phyloP scores from a whole-genome alignment of 2,797 vertebrate genomes.

The Myotis planiceps region DNA sequence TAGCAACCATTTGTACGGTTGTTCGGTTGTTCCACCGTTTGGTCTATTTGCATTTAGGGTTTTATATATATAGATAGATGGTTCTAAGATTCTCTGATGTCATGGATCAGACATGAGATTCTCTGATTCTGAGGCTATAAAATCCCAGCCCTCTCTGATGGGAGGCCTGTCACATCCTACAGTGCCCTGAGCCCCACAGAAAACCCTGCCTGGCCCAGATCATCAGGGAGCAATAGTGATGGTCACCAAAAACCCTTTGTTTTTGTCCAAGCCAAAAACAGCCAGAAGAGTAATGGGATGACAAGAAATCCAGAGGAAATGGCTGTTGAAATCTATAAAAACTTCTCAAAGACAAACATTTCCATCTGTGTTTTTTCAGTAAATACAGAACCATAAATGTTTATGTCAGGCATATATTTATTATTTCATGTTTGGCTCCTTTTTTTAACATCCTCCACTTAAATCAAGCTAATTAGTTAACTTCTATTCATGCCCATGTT shows the following conservation, averaged over 20 bases:
- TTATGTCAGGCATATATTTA: conserved; percentile 48
- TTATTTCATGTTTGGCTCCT: not conserved
- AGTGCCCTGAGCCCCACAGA: not conserved
- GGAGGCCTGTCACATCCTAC: not conserved
- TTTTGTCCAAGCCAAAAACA: not conserved
- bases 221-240: not conserved
- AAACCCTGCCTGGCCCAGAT: not conserved
- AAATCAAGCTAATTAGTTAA: conserved; percentile 58
- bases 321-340: conserved; percentile 78
- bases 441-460: not conserved
- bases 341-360: conserved; percentile 77
- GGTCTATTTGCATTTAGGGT: too few relatives aligned
- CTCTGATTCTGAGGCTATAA: not conserved
- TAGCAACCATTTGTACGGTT: too few relatives aligned
- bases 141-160: not conserved
- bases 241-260: not conserved
- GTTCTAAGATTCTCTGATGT: not conserved
- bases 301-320: conserved; percentile 76
- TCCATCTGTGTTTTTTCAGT: conserved; percentile 78
- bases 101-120: not conserved
- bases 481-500: not conserved
- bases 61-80: too few relatives aligned
- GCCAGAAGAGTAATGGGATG: conserved; percentile 27
- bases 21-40: too few relatives aligned
- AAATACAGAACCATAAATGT: conserved; percentile 68